A percentile compares a stretch with the other conserved stretches of the same genome.
Conservation (phyloP, 2,888 invertebrate genomes). For the Cenopis cana region DNA sequence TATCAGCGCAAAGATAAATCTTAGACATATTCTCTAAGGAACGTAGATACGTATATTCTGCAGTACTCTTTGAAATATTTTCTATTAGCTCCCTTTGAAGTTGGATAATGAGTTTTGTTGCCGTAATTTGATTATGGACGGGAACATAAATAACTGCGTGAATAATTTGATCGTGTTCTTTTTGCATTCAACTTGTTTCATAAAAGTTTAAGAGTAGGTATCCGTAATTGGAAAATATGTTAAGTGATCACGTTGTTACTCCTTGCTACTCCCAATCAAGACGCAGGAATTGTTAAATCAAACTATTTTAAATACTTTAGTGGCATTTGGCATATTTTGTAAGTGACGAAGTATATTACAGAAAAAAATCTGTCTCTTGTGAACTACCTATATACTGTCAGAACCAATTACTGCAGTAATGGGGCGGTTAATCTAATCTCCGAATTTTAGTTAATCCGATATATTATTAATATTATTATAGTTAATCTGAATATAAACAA, state of each 20-base stretch:
- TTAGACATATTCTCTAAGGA: conserved; percentile 57
- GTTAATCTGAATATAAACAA: no score
- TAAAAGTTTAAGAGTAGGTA: neutral
- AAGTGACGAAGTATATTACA: no score
- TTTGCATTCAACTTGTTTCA: conserved; percentile 1
- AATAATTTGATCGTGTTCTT: conserved; percentile 32
- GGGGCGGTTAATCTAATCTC: no score
- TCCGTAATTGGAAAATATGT: no score
- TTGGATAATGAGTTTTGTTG: conserved; percentile 55
- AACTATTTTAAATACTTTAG: no score
- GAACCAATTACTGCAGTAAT: no score
- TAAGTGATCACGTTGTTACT: neutral
- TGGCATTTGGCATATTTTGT: no score
- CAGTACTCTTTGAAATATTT: conserved; percentile 59
- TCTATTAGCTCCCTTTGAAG: conserved; percentile 56
- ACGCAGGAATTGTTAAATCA: no score
- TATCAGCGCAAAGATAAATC: conserved; percentile 69
- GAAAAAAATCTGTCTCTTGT: no score
- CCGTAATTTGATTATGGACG: conserved; percentile 43
- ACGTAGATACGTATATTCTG: conserved; percentile 46
- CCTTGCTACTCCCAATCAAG: neutral
- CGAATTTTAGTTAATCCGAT: no score
- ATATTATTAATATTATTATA: no score
- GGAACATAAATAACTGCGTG: conserved; percentile 35
- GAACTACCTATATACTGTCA: no score